Conservation (phyloP, 2,797 vertebrate species). For the Mormyrops attenuatus region DNA sequence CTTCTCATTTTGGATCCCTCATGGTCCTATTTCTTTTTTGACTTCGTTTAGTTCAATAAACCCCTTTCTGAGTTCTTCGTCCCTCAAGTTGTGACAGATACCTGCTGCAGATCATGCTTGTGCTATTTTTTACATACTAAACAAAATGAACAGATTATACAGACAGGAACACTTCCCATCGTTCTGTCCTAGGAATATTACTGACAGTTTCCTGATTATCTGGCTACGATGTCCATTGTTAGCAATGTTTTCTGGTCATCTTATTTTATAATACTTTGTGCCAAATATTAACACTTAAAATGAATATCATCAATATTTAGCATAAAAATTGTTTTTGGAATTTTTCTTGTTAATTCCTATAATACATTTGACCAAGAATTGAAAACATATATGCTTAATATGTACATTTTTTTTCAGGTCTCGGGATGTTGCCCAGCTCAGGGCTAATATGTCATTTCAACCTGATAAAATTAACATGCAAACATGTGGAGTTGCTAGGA, state of each 20-base stretch:
- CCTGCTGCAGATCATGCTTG: not conserved
- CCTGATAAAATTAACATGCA: slow-evolving; percentile 84
- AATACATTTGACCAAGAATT: not conserved
- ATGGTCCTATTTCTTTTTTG: not conserved
- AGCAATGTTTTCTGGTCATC: not conserved
- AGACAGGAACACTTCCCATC: not conserved
- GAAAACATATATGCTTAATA: not conserved
- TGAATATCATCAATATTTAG: not conserved
- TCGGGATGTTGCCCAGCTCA: slow-evolving; percentile 86
- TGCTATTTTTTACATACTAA: not conserved
- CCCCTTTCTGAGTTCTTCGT: not conserved
- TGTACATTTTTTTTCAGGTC: slow-evolving; percentile 63
- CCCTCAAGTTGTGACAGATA: not conserved
- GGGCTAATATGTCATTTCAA: slow-evolving; percentile 73
- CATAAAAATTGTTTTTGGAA: not conserved
- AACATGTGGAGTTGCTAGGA: slow-evolving; percentile 66
- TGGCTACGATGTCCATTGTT: not conserved
- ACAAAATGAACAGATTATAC: not conserved
- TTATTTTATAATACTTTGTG: not conserved
- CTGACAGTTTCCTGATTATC: not conserved
- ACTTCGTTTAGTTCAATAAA: not conserved
- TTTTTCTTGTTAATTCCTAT: not conserved
- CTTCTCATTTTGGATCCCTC: not conserved
- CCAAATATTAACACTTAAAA: not conserved
- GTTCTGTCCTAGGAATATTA: not conserved